Conservation (phyloP, 2,888 invertebrate genomes). For the Ophion obscuratus region DNA sequence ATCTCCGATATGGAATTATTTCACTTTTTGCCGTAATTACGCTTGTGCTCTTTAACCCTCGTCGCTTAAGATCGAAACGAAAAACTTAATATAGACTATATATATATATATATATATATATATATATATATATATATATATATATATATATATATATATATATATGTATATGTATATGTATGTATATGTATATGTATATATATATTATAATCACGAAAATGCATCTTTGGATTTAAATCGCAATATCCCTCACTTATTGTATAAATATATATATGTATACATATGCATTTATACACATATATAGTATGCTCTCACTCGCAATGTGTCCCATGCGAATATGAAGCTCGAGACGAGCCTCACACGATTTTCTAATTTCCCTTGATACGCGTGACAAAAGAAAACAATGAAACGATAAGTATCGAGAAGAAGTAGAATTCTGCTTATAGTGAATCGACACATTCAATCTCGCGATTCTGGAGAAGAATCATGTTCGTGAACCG, state of each 20-base stretch:
- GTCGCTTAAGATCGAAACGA: constrained; percentile 35
- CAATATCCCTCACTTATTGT: constrained; percentile 12
- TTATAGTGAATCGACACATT: not conserved
- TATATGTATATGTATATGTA: not conserved
- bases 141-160: not conserved
- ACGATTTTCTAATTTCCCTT: constrained; percentile 10
- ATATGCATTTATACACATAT: not conserved
- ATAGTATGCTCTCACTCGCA: constrained; percentile 41
- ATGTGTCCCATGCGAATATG: constrained; percentile 38
- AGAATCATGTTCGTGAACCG: not conserved
- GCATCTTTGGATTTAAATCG: constrained; percentile 60
- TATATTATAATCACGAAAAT: constrained; percentile 56
- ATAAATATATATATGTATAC: constrained; percentile 16
- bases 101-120: not conserved
- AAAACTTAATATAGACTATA: constrained; percentile 37
- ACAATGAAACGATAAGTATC: not conserved
- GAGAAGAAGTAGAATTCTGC: constrained; percentile 12
- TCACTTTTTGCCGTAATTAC: constrained; percentile 27
- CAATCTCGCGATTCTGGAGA: not conserved
- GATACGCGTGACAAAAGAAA: constrained; percentile 11
- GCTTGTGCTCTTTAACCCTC: constrained; percentile 21
- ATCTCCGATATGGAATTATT: constrained; percentile 33
- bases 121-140: not conserved
- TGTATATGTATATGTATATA: not conserved
- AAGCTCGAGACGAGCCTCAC: constrained; percentile 30